phyloP scores from a whole-genome alignment of 2,113 vertebrate genomes.

The Coptodon rendalli region DNA sequence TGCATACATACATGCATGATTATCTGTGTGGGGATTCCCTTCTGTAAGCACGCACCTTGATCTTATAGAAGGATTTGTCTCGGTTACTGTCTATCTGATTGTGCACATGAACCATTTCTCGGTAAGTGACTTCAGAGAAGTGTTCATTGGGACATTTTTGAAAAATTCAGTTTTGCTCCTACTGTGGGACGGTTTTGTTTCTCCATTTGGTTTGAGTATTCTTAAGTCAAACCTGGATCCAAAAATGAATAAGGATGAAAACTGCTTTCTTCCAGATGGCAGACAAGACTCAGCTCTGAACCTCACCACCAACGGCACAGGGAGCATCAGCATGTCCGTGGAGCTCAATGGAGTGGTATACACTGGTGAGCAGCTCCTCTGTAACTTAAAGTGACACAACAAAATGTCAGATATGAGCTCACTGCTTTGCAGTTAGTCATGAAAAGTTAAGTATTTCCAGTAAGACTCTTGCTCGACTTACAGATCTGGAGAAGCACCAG shows the following conservation, averaged over 20 bases:
- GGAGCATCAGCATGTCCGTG: conserved; percentile 94
- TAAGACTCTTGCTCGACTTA: not conserved
- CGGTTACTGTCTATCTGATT: conserved; percentile 24
- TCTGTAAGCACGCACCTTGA: conserved; percentile 5
- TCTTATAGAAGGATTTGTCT: conserved; percentile 11
- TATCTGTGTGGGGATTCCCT: conserved; percentile 23
- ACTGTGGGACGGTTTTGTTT: not conserved
- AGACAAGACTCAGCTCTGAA: conserved; percentile 78
- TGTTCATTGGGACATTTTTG: not conserved
- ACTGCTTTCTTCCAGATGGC: conserved; percentile 61
- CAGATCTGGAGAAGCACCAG: not conserved
- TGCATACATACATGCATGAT: not conserved
- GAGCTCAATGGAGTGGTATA: conserved; percentile 94
- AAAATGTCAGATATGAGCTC: not conserved
- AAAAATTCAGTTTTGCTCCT: not conserved
- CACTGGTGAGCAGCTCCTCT: conserved; percentile 73
- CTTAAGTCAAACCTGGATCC: not conserved
- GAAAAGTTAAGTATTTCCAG: not conserved
- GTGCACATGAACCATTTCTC: conserved; percentile 10
- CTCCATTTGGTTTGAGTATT: not conserved
- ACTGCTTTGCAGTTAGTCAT: not conserved
- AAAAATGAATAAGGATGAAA: not conserved
- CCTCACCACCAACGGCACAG: conserved; percentile 77
- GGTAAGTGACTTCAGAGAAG: conserved; percentile 30
- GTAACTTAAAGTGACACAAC: not conserved